Percentiles rank a stretch among this genome's conserved stretches.
Evolutionary conservation across 64 coral and sea anemone genomes (phyloP).

Genomic region (Montipora sp.): DNA sequence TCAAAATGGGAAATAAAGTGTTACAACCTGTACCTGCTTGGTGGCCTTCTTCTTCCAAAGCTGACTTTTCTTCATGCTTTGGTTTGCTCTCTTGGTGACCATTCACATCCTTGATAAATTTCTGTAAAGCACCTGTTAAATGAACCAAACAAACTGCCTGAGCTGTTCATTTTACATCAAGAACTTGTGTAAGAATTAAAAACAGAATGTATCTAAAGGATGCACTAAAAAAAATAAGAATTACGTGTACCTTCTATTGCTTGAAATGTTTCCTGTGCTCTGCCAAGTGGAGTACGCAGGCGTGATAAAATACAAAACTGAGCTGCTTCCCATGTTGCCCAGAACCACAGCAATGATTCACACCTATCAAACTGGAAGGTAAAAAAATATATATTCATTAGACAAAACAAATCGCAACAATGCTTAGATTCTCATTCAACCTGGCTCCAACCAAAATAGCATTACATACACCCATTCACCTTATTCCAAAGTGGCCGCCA

Average conservation of each 20-base stretch:
- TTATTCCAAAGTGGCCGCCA: too few species aligned
- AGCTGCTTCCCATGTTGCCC: slow-evolving; percentile 96
- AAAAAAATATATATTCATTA: background rate
- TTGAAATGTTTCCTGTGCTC: slow-evolving; percentile 98
- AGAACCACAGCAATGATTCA: slow-evolving; percentile 92
- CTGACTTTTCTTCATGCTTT: slow-evolving; percentile 27
- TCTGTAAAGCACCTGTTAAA: slow-evolving; percentile 65
- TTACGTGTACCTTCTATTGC: slow-evolving; percentile 80
- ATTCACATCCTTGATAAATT: slow-evolving; percentile 57
- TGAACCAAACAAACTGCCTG: background rate
- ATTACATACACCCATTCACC: background rate
- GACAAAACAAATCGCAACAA: too few species aligned
- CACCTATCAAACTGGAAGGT: slow-evolving; percentile 80
- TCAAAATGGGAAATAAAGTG: background rate
- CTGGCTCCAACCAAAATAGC: too few species aligned
- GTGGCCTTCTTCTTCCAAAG: slow-evolving; percentile 22
- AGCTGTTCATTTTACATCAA: background rate
- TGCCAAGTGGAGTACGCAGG: slow-evolving; percentile 89
- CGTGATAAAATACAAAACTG: slow-evolving; percentile 95
- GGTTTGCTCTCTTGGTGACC: slow-evolving; percentile 43
- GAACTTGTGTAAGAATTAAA: background rate
- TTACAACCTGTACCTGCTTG: background rate
- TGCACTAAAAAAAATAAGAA: background rate
- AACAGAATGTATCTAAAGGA: background rate
- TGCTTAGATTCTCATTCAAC: too few species aligned